phyloP scores from a whole-genome alignment of 2,888 invertebrate genomes.

The Ametastegia equiseti region DNA sequence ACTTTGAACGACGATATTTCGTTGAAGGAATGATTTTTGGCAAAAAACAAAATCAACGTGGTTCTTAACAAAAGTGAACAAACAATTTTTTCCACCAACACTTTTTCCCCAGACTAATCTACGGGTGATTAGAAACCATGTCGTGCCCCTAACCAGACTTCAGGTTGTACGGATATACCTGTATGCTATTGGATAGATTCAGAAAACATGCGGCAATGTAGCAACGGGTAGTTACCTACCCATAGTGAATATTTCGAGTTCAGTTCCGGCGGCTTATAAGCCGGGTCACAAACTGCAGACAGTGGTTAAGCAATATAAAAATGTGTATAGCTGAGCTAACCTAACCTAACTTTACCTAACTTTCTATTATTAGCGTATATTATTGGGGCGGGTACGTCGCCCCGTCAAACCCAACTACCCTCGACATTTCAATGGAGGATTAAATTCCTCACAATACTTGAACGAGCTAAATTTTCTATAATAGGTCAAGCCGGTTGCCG shows the following conservation, averaged over 20 bases:
- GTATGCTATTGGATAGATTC: neutral
- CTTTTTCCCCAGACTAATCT: neutral
- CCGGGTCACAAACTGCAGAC: conserved; percentile 35
- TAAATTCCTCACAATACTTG: conserved; percentile 39
- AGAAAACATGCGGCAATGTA: neutral
- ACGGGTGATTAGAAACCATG: neutral
- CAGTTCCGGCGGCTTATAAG: conserved; percentile 26
- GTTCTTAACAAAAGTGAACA: conserved; percentile 6
- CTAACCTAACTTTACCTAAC: conserved; percentile 38
- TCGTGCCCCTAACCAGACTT: neutral
- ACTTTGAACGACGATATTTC: neutral
- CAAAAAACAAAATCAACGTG: neutral
- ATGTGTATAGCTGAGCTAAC: conserved; percentile 25
- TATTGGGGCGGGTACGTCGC: conserved; percentile 40
- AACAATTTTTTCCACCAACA: neutral
- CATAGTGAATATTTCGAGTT: conserved; percentile 20
- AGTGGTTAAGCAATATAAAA: conserved; percentile 14
- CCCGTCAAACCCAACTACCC: conserved; percentile 45
- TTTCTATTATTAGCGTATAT: conserved; percentile 34
- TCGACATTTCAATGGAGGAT: conserved; percentile 45
- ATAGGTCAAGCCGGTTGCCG: conserved; percentile 41
- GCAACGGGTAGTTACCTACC: neutral
- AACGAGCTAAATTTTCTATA: conserved; percentile 40
- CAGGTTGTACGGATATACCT: neutral
- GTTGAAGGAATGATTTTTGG: neutral